phyloP scores from a whole-genome alignment of 92 coral and sea anemone species.

The Galaxea fascicularis region DNA sequence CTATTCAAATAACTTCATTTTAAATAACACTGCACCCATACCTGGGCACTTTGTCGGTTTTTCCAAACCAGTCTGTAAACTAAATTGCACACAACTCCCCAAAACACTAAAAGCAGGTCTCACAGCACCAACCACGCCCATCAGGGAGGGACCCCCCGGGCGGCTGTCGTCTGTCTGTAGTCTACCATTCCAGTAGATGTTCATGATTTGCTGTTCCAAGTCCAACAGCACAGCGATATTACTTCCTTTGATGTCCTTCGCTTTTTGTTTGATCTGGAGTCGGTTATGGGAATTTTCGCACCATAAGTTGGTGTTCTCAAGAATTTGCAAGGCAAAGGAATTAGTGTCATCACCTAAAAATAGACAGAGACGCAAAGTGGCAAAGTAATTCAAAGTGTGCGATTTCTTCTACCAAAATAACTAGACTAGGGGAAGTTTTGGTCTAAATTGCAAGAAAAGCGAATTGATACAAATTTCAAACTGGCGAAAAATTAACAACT shows the following conservation, averaged over 20 bases:
- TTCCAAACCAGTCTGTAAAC: slow-evolving; percentile 74
- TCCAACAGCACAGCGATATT: slow-evolving; percentile 84
- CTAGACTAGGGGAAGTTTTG: too few species aligned
- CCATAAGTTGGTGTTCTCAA: slow-evolving; percentile 78
- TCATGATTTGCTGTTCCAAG: slow-evolving; percentile 70
- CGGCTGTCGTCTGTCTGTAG: slow-evolving; percentile 84
- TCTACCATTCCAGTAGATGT: slow-evolving; percentile 82
- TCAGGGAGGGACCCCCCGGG: slow-evolving; percentile 86
- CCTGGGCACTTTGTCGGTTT: slow-evolving; percentile 73
- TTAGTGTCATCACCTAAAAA: slow-evolving; percentile 72
- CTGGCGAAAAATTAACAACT: too few species aligned
- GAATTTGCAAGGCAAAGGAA: slow-evolving; percentile 82
- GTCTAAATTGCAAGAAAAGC: too few species aligned
- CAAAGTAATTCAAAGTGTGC: too few species aligned
- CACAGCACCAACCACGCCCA: slow-evolving; percentile 73
- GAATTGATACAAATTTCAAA: too few species aligned
- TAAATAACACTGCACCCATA: slow-evolving; percentile 7
- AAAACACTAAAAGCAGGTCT: slow-evolving; percentile 79
- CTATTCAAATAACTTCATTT: too few species aligned
- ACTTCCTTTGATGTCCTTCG: slow-evolving; percentile 79
- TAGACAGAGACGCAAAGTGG: background rate
- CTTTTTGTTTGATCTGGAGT: slow-evolving; percentile 76
- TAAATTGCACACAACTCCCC: slow-evolving; percentile 78
- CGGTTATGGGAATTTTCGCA: slow-evolving; percentile 73
- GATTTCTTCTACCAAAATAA: too few species aligned